Evolutionary conservation across 2,797 vertebrate genomes (phyloP).

Genomic region (Rhabdophis nuchalis): DNA sequence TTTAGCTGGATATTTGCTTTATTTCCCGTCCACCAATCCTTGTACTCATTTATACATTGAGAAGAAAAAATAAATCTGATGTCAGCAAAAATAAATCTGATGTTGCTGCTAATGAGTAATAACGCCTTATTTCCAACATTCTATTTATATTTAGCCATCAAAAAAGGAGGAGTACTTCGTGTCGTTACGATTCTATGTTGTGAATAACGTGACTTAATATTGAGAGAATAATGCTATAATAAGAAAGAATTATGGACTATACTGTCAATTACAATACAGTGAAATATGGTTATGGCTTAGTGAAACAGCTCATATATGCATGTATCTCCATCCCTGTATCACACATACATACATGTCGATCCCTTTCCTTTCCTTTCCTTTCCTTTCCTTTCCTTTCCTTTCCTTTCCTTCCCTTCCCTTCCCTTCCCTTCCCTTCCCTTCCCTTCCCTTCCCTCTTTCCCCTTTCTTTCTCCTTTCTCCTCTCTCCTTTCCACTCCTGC

Average conservation of each 20-base stretch:
- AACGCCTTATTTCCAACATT: constrained; percentile 25
- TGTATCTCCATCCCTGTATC: not conserved
- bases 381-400: not conserved
- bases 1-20: not conserved
- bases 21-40: not conserved
- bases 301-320: not conserved
- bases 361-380: not conserved
- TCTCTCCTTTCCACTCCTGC: not conserved
- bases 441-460: too few species aligned
- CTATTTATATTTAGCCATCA: constrained; percentile 33
- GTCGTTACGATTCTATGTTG: constrained; percentile 7
- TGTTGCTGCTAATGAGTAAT: not conserved
- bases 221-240: constrained; percentile 32
- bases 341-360: not conserved
- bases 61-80: constrained; percentile 12
- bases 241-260: not conserved
- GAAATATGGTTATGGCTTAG: not conserved
- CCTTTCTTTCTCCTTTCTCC: not conserved
- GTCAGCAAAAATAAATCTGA: not conserved
- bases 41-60: not conserved
- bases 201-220: constrained; percentile 45
- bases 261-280: not conserved
- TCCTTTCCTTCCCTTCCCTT: not conserved
- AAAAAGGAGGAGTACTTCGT: constrained; percentile 5
- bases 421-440: not conserved